phyloP scores from a whole-genome alignment of 2,888 invertebrate genomes.

The Phyllotreta striolata region DNA sequence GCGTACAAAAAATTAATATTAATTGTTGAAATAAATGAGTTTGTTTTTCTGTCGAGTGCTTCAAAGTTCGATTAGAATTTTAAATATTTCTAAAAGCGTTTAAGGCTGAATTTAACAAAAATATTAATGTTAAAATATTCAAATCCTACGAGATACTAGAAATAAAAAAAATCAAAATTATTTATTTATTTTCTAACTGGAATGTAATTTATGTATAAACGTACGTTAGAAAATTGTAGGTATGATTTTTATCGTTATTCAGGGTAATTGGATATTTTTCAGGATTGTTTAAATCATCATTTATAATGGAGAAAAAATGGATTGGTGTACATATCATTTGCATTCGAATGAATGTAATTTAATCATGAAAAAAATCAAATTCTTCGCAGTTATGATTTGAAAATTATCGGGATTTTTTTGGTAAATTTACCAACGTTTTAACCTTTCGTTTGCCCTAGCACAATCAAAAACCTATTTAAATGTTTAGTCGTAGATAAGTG shows the following conservation, averaged over 20 bases:
- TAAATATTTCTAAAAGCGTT: conserved; percentile 35
- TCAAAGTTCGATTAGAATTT: conserved; percentile 8
- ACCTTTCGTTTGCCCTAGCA: conserved; percentile 42
- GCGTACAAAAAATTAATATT: too few species aligned
- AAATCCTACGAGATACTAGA: conserved; percentile 36
- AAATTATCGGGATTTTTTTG: too few species aligned
- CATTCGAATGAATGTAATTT: not conserved
- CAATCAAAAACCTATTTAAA: conserved; percentile 55
- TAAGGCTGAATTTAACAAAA: conserved; percentile 46
- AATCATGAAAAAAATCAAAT: not conserved
- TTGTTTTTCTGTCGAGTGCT: conserved; percentile 5
- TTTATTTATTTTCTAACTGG: conserved; percentile 43
- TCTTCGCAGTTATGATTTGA: not conserved
- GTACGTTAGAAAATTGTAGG: conserved; percentile 42
- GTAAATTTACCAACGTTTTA: not conserved
- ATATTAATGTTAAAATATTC: conserved; percentile 41
- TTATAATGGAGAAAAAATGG: not conserved
- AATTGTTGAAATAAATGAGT: too few species aligned
- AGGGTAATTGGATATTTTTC: conserved; percentile 38
- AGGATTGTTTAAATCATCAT: not conserved
- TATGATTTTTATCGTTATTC: conserved; percentile 22
- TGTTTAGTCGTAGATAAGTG: conserved; percentile 58
- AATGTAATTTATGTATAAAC: conserved; percentile 43
- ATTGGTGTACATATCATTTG: conserved; percentile 4
- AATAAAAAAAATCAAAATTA: conserved; percentile 39